Evolutionary conservation across 2,888 invertebrate species (phyloP).

Genomic region (Hololepta plana): DNA sequence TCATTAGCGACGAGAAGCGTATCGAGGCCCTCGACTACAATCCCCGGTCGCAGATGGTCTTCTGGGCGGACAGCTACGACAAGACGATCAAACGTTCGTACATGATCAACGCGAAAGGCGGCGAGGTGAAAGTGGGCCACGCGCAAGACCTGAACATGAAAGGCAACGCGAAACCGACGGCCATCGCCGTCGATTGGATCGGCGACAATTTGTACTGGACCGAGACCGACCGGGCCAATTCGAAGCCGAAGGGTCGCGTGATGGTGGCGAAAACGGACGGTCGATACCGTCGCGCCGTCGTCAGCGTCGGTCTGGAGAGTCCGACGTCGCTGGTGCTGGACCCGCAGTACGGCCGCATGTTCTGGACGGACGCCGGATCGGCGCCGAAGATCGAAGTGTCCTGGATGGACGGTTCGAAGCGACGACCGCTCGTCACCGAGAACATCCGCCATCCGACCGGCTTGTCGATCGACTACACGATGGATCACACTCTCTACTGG

Average conservation of each 20-base stretch:
- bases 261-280: slow-evolving; percentile 84
- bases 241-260: slow-evolving; percentile 59
- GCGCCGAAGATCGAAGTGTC: slow-evolving; percentile 85
- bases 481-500: slow-evolving; percentile 88
- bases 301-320: slow-evolving; percentile 60
- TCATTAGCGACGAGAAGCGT: slow-evolving; percentile 70
- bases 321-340: slow-evolving; percentile 83
- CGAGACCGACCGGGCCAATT: slow-evolving; percentile 58
- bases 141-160: slow-evolving; percentile 79
- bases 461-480: slow-evolving; percentile 74
- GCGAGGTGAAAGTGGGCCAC: slow-evolving; percentile 61
- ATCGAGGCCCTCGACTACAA: slow-evolving; percentile 87
- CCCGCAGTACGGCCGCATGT: slow-evolving; percentile 69
- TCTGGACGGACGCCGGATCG: slow-evolving; percentile 87
- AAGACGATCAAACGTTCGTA: slow-evolving; percentile 82
- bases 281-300: slow-evolving; percentile 56
- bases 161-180: slow-evolving; percentile 69
- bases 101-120: slow-evolving; percentile 63
- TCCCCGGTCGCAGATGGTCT: slow-evolving; percentile 65
- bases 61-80: slow-evolving; percentile 90
- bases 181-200: slow-evolving; percentile 85
- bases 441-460: slow-evolving; percentile 76
- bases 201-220: slow-evolving; percentile 91
- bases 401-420: slow-evolving; percentile 93
- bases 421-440: slow-evolving; percentile 64